Base-by-base conservation (phyloP, 1,140 invertebrate genomes). In the Pectinophora gossypiella region DNA sequence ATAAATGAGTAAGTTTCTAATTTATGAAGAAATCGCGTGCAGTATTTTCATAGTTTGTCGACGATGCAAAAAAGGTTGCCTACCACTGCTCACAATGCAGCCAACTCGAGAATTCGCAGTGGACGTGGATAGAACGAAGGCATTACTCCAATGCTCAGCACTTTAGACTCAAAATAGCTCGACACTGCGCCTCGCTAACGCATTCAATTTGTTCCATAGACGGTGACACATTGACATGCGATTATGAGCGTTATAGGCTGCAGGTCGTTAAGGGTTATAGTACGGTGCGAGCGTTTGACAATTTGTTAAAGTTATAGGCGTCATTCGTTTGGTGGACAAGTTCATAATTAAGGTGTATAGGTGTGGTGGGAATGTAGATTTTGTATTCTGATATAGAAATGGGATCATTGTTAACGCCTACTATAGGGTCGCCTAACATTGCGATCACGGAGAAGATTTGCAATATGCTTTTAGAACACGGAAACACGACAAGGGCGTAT, bases 81-180 rank as follows among this genome's bases (percentile, higher is more conserved):
- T 6, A 70, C 47, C 51, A 23, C 61, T 67, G 64, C 10, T 21
- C 59, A 55, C 61, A 72, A 63, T 73, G 52, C 60, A 68, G 59
- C 56, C 53, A 63, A 59, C 51, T 62, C 53, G 63, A 76, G 69
- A 75, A 76, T 72, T 79, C 66, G 57, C 70, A 48, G 45, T 56
- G 61, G 78, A 77, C 76, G 72, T 74, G 66, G 70, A 82, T 72
- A 59, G 59, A 82, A 61, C 58, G 56, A 55, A 32, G 45, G 56
- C 68, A 82, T 82, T 79, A 76, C 58, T 77, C 63, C 73, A 76
- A 76, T 72, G 68, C 68, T 72, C 65, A 68, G 59, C 67, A 56
- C 62, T 77, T 72, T 70, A 72, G 64, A 60, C 64, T 64, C 70
- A 79, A 64, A 79, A 76, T 72, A 42, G 68, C 69, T 52, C 66